These are phyloP conservation scores for Sclerurus mexicanus DNA, from an alignment of 2,113 vertebrate genomes.

Conservation along the genomic window DNA sequence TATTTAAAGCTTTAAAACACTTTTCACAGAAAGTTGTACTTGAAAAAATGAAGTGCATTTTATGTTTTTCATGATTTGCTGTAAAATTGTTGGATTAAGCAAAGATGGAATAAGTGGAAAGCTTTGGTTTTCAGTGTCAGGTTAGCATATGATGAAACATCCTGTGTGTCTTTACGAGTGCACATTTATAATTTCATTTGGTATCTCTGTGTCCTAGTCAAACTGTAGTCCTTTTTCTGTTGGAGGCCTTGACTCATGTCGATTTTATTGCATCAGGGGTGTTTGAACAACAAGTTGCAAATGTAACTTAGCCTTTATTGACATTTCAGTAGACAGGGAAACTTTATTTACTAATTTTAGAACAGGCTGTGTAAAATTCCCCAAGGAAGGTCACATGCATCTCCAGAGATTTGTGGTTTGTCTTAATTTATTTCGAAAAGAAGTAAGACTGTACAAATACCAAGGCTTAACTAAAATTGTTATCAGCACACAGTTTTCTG, in stretches of 20 bases:
- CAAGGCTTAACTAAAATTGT: background rate
- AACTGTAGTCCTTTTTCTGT: background rate
- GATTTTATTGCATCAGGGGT: background rate
- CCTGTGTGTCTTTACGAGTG: background rate
- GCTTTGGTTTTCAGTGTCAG: background rate
- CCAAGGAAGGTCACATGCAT: background rate
- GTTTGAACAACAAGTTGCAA: background rate
- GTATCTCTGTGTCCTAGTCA: background rate
- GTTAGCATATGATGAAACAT: background rate
- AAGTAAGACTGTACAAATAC: background rate
- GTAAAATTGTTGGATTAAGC: background rate
- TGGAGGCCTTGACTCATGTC: background rate
- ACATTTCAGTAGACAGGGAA: background rate
- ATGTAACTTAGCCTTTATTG: background rate
- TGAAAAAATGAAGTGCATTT: background rate
- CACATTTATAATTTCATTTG: background rate
- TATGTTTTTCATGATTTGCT: background rate
- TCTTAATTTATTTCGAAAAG: background rate
- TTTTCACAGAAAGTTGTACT: background rate
- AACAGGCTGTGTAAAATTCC: background rate
- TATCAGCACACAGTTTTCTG: background rate
- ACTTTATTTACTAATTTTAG: constrained; percentile 16
- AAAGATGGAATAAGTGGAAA: background rate
- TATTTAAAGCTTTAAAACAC: background rate
- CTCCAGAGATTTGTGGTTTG: background rate